Conservation (phyloP, 2,113 vertebrate species). For the Eretmochelys imbricata region DNA sequence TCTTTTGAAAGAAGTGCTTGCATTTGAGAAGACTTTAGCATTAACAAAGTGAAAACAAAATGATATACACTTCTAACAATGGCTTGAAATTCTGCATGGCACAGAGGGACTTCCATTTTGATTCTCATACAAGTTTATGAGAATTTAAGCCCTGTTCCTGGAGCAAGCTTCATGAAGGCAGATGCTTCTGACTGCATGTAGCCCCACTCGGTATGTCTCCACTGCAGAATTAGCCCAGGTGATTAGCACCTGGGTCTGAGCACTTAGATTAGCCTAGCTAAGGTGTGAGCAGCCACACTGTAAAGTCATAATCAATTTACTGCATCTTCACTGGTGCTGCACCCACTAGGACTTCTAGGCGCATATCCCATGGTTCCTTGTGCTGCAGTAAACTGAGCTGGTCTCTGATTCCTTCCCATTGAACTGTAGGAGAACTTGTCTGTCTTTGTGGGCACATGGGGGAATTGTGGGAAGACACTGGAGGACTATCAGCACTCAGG, state of each 20-base stretch:
- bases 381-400: neutral
- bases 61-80: neutral
- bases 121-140: neutral
- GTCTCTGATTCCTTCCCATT: neutral
- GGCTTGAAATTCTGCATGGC: neutral
- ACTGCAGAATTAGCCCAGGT: neutral
- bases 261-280: neutral
- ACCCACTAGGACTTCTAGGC: neutral
- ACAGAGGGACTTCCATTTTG: neutral
- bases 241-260: neutral
- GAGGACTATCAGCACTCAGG: neutral
- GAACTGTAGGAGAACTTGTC: neutral
- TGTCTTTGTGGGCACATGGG: neutral
- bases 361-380: neutral
- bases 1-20: slow-evolving; percentile 26
- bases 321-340: neutral
- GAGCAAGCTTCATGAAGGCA: neutral
- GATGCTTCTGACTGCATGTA: neutral
- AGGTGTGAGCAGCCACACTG: neutral
- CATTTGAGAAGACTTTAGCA: neutral
- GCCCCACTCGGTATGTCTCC: neutral
- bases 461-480: neutral
- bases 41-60: neutral
- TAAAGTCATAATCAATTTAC: neutral
- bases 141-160: neutral